These are phyloP conservation scores for Tetramorium alpestre DNA, from an alignment of 1,140 invertebrate genomes.

Conservation along the genomic window DNA sequence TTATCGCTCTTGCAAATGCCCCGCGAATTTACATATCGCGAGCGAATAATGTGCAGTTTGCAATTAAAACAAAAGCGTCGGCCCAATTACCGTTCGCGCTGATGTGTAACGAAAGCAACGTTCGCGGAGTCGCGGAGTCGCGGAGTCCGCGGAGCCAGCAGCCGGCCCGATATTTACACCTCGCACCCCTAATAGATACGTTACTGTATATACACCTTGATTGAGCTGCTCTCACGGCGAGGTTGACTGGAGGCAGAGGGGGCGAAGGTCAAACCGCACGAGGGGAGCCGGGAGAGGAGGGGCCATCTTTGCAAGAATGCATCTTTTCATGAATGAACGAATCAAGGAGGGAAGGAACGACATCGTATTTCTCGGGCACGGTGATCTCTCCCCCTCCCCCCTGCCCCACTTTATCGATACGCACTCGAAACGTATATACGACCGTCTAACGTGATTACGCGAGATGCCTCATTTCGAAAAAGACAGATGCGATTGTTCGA, in stretches of 20 bases:
- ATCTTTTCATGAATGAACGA: conserved; percentile 73
- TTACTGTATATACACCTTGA: conserved; percentile 66
- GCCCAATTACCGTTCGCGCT: neutral
- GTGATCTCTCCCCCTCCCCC: neutral
- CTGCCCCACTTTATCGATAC: conserved; percentile 13
- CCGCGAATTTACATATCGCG: neutral
- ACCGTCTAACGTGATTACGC: neutral
- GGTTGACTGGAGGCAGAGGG: conserved; percentile 45
- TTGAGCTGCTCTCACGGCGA: conserved; percentile 54
- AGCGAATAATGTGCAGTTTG: too few relatives aligned
- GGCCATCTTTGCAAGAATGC: conserved; percentile 66
- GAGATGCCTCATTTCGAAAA: neutral
- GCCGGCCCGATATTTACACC: conserved; percentile 2
- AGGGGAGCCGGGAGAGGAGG: conserved; percentile 56
- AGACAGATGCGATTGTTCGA: neutral
- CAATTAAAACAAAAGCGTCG: neutral
- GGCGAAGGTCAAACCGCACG: conserved; percentile 68
- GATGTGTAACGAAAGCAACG: neutral
- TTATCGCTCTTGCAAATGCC: neutral
- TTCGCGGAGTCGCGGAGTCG: neutral
- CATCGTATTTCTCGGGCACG: conserved; percentile 18
- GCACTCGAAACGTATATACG: neutral
- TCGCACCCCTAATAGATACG: conserved; percentile 35
- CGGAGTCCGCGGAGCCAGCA: neutral
- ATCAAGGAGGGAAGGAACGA: conserved; percentile 62